Evolutionary conservation across 2,888 invertebrate species (phyloP), one percentile per base, ranked within the genome.

Genomic region (Protophormia terraenovae): DNA sequence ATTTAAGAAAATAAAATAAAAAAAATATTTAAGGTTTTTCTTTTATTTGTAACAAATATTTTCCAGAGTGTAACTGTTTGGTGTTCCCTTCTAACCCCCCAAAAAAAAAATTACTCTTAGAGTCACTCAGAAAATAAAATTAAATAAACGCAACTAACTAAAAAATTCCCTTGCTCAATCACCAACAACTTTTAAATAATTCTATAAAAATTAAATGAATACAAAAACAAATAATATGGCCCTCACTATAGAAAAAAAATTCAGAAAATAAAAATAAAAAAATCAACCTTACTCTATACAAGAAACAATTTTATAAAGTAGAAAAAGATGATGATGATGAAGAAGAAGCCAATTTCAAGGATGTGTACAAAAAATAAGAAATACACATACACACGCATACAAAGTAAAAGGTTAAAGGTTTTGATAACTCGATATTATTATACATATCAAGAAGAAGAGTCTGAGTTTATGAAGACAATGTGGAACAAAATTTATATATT

Each of bases 331-430:
- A 29, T 29, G n/a, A 47, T 62, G 5, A 16, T 50, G 29, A 55
- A 45, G 55, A 8, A 53, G 41, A 41, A 66, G 64, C 16, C 50
- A 66, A 66, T 66, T 22, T 79, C 41, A 79, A 79, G 62, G 50
- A 77, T 77, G 32, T 55, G 38, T 60, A 45, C 16, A 12, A 27
- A 32, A 29, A 29, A 12, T 4, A 60, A 35, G 8, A n/a, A 16
- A 27, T 29, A 0, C 29, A 3, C 1, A 53, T n/a, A 53, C 16
- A 64, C 35, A 76, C 22, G 60, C n/a, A 60, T 50, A n/a, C n/a
- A n/a, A n/a, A n/a, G n/a, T 45, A 19, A 78, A 78, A 78, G 78
- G 78, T 69, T 60, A 78, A 78, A 78, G 69, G 78, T 60, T 60
- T 78, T 50, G 27, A 32, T 29, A 72, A 14, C 27, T 72, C 47